Conservation (phyloP, 1,140 invertebrate genomes). For the Eueides isabella region DNA sequence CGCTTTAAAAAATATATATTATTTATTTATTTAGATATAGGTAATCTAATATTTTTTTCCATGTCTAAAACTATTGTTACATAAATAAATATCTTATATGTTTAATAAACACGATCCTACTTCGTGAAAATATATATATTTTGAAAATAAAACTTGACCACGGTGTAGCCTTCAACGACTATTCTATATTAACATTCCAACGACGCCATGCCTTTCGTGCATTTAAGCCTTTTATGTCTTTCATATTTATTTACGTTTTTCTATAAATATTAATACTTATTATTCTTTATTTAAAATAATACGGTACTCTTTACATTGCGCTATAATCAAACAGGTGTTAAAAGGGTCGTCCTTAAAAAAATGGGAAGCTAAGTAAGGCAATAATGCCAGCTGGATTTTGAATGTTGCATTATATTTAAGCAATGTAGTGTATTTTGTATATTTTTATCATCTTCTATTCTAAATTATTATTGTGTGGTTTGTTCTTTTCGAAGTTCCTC, state of each 20-base stretch:
- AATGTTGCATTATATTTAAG: no score
- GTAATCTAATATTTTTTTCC: background rate
- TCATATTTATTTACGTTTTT: background rate
- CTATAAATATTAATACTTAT: background rate
- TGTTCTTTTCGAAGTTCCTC: no score
- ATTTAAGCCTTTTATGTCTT: background rate
- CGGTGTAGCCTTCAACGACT: background rate
- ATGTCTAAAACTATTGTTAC: no score
- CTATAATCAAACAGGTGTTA: background rate
- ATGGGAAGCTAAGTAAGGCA: background rate
- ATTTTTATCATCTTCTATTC: background rate
- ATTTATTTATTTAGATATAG: background rate
- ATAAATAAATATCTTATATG: no score
- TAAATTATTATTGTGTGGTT: no score
- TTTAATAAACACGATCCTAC: no score
- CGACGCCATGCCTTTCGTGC: background rate
- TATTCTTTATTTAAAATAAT: background rate
- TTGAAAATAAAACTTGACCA: background rate
- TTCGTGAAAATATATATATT: background rate
- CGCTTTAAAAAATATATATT: background rate
- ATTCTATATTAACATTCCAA: background rate
- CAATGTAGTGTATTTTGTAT: background rate
- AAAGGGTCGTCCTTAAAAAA: background rate
- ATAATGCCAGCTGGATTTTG: background rate
- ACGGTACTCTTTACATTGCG: background rate